These are phyloP conservation scores for Drosophila infuscata DNA, from an alignment of 2,888 invertebrate genomes.

Conservation along the genomic window DNA sequence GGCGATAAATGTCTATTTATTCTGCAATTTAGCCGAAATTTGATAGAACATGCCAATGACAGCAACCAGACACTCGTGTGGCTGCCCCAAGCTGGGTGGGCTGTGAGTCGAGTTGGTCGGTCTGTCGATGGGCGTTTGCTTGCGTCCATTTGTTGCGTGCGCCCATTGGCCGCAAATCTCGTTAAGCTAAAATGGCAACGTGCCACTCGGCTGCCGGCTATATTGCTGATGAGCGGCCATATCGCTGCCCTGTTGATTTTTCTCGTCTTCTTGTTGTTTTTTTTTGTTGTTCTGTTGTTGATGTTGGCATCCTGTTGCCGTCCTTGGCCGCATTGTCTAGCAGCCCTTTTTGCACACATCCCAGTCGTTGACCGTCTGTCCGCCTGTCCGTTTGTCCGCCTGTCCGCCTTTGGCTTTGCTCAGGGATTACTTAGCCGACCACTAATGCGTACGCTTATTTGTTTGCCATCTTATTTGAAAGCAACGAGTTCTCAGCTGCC, in stretches of 20 bases:
- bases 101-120: neutral
- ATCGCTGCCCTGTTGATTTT: conserved; percentile 38
- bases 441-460: conserved; percentile 78
- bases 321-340: conserved; percentile 47
- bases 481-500: conserved; percentile 8
- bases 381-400: conserved; percentile 16
- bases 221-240: conserved; percentile 68
- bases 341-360: conserved; percentile 70
- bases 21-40: conserved; percentile 77
- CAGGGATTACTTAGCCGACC: conserved; percentile 77
- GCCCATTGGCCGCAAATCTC: conserved; percentile 74
- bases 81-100: conserved; percentile 10
- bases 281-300: conserved; percentile 21
- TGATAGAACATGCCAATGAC: conserved; percentile 75
- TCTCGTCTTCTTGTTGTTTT: neutral
- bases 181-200: conserved; percentile 81
- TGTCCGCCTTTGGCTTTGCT: conserved; percentile 43
- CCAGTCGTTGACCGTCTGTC: conserved; percentile 44
- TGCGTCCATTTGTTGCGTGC: conserved; percentile 55
- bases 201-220: conserved; percentile 60
- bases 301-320: conserved; percentile 47
- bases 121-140: conserved; percentile 12
- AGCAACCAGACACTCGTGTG: conserved; percentile 35
- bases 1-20: conserved; percentile 81
- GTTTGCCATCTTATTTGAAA: conserved; percentile 58